Evolutionary conservation across 2,888 invertebrate genomes (phyloP), one percentile per base, ranked within the genome.

Genomic region (Glyphotaelius pellucidus): DNA sequence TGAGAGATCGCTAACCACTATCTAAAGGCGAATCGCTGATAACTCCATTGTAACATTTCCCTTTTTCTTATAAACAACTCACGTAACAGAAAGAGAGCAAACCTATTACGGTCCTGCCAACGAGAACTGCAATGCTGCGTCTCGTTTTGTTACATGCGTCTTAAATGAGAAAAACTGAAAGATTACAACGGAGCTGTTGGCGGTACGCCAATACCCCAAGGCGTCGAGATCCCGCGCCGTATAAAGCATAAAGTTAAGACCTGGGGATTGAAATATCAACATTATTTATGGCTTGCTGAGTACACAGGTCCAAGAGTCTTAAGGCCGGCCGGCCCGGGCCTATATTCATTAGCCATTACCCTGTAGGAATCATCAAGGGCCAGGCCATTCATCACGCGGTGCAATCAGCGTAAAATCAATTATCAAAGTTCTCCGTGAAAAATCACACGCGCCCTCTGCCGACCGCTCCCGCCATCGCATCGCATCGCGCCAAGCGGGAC

Each of bases 221-320:
- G 86, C 86, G 86, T 42, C 47, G 42, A 38, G 35, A 42, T n/a
- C 9, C 47, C 42, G 42, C 86, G 86, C 42, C 42, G 83, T 32
- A 30, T n/a, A 85, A 42, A 31, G 85, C 85, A 85, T n/a, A 35
- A 86, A 85, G 92, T 90, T 83, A 85, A n/a, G n/a, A 67, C 25
- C 67, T 67, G 25, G 87, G 91, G 90, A 93, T 93, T 93, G 93
- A 93, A 93, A 93, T 87, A 93, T 93, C 93, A 93, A 89, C 88
- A 84, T 90, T 92, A 93, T 93, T 93, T 93, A 93, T 92, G 90
- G 89, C 89, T 38, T 32, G 52, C 80, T 90, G 92, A 86, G 88
- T 92, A 90, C 90, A 91, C 91, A 47, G n/a, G 47, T 42, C 67
- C 67, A 25, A n/a, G 42, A 42, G 67, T 67, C 67, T 67, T 67